Evolutionary conservation across 1,140 invertebrate genomes (phyloP).

Genomic region (Zaprionus nigranus): DNA sequence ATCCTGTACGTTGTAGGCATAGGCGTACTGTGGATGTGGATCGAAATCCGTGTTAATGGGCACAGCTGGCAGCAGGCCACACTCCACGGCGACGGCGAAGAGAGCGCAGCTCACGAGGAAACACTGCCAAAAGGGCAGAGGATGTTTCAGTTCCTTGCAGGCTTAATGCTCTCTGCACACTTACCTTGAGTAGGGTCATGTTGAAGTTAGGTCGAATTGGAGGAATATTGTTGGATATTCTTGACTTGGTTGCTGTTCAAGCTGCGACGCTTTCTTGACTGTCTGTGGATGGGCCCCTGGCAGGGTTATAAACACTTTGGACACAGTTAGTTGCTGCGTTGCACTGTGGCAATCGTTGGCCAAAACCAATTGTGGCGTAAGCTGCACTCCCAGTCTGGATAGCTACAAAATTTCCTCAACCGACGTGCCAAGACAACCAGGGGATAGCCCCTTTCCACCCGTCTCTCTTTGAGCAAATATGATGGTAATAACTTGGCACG

Average conservation of each 20-base stretch:
- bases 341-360: constrained; percentile 54
- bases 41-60: constrained; percentile 85
- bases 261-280: constrained; percentile 59
- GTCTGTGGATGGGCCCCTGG: constrained; percentile 20
- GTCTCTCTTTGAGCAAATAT: constrained; percentile 15
- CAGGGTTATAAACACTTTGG: constrained; percentile 64
- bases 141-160: neutral
- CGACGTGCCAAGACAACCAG: constrained; percentile 67
- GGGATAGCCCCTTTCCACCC: constrained; percentile 4
- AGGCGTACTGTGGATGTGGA: constrained; percentile 87
- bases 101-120: constrained; percentile 66
- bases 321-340: neutral
- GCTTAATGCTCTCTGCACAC: neutral
- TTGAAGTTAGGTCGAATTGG: constrained; percentile 36
- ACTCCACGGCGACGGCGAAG: constrained; percentile 57
- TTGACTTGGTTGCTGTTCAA: no score
- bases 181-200: constrained; percentile 80
- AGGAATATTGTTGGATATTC: neutral
- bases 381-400: constrained; percentile 21
- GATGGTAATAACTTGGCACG: constrained; percentile 65
- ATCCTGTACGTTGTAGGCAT: constrained; percentile 87
- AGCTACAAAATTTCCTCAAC: constrained; percentile 55
- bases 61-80: constrained; percentile 64
- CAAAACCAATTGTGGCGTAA: constrained; percentile 50
- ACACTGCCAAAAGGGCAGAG: constrained; percentile 27